Conservation (phyloP, 2,113 vertebrate genomes). For the Cynocephalus volans region DNA sequence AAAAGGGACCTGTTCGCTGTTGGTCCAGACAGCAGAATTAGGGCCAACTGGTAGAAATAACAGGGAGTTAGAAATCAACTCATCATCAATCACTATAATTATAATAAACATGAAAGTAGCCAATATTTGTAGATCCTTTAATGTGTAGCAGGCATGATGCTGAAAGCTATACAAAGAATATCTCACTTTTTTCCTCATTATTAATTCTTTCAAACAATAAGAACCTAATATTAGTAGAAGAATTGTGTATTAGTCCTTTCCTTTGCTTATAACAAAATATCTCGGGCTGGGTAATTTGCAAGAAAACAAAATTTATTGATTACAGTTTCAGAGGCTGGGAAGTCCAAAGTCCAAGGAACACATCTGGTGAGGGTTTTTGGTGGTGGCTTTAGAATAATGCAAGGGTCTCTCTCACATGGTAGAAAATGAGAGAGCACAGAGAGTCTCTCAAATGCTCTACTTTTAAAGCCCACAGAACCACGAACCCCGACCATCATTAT, state of each 20-base stretch:
- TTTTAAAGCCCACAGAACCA: no score
- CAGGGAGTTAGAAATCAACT: not conserved
- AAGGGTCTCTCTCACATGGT: no score
- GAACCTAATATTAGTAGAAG: not conserved
- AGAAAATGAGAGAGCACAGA: no score
- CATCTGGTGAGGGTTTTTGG: no score
- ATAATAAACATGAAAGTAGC: not conserved
- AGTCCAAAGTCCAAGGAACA: no score
- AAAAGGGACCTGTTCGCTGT: not conserved
- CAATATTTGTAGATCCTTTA: not conserved
- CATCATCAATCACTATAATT: not conserved
- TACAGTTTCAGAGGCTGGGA: no score
- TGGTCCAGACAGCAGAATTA: not conserved
- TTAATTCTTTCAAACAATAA: conserved; percentile 15
- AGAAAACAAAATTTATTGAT: no score
- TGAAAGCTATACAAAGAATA: not conserved
- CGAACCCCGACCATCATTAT: no score
- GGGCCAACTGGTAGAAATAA: not conserved
- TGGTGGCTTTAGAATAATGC: no score
- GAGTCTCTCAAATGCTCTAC: no score
- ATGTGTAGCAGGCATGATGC: not conserved
- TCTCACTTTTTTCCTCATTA: not conserved
- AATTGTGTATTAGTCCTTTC: not conserved
- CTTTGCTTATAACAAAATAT: no score
- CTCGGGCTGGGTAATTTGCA: no score